phyloP scores from a whole-genome alignment of 2,888 invertebrate species.

The Nasonia oneida region DNA sequence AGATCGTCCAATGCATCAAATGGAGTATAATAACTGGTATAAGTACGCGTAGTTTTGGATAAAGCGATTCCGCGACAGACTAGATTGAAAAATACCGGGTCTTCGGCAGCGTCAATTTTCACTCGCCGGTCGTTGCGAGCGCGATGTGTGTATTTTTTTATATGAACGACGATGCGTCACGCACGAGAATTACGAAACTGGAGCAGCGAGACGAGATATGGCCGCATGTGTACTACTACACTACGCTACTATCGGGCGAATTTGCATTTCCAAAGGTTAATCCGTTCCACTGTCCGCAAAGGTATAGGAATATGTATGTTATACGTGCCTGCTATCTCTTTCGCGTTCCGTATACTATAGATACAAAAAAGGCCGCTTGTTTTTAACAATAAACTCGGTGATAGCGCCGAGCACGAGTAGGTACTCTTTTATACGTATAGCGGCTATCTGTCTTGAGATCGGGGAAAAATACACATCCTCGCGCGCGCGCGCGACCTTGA shows the following conservation, averaged over 20 bases:
- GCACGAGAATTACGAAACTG: slow-evolving; percentile 31
- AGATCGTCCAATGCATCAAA: no score
- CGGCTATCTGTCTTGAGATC: background rate
- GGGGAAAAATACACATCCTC: slow-evolving; percentile 4
- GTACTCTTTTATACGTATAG: background rate
- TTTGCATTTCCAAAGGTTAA: slow-evolving; percentile 23
- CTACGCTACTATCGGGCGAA: background rate
- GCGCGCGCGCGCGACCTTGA: background rate
- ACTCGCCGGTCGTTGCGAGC: background rate
- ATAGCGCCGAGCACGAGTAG: background rate
- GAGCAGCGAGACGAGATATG: slow-evolving; percentile 46
- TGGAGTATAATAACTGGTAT: no score
- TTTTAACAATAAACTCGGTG: slow-evolving; percentile 12
- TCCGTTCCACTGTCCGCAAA: slow-evolving; percentile 14
- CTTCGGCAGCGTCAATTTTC: background rate
- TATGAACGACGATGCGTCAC: slow-evolving; percentile 30
- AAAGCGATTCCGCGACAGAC: background rate
- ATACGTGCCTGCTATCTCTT: background rate
- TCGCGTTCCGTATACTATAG: background rate
- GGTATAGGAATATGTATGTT: background rate
- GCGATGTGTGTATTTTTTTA: slow-evolving; percentile 13
- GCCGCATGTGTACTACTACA: background rate
- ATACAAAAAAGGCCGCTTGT: background rate
- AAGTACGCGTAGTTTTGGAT: no score
- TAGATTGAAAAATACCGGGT: background rate